Evolutionary conservation across 2,888 invertebrate species (phyloP), one percentile per base, ranked within the genome.

Genomic region (Epinotia brunnichana): DNA sequence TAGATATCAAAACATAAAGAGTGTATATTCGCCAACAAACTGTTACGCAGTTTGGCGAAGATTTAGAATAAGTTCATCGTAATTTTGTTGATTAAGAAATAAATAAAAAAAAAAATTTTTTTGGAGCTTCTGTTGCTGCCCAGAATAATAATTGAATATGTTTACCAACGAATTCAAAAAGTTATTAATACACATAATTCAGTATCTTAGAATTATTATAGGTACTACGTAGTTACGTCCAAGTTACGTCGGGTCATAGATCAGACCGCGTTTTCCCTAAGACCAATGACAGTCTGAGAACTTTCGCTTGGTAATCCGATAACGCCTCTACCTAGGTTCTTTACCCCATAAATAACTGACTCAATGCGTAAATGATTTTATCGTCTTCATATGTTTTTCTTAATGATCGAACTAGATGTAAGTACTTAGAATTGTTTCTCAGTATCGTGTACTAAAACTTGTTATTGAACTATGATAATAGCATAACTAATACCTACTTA

Each of bases 251-350:
- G 48, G 64, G 70, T 66, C 70, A 70, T 60, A 70, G 64, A 64
- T 70, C 64, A 70, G 53, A 59, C 59, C 64, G 70, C 64, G 70
- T 53, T 39, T 70, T 53, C 51, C 41, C 64, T 10, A 13, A 24
- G 59, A 64, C 51, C 48, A 70, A 70, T 70, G 59, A 64, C 59
- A 60, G n/a, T 17, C 17, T 19, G 17, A 11, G 63, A 67, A 56
- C 70, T 64, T 70, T 70, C 70, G 57, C 70, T 70, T 51, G 11
- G 57, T 70, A 63, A 51, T 56, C 61, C 44, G 61, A 54, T 64
- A 54, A 54, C 39, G 15, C 48, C n/a, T 41, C 41, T 24, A 24
- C 24, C 11, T 51, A 64, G 35, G 63, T 53, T 35, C 51, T 64
- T 64, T 19, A 39, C 39, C 64, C 19, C 64, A 64, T 64, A 64